Base-by-base conservation (phyloP, 30 jellyfish, hydroid and myxozoan genomes). In the Hydra vulgaris region DNA sequence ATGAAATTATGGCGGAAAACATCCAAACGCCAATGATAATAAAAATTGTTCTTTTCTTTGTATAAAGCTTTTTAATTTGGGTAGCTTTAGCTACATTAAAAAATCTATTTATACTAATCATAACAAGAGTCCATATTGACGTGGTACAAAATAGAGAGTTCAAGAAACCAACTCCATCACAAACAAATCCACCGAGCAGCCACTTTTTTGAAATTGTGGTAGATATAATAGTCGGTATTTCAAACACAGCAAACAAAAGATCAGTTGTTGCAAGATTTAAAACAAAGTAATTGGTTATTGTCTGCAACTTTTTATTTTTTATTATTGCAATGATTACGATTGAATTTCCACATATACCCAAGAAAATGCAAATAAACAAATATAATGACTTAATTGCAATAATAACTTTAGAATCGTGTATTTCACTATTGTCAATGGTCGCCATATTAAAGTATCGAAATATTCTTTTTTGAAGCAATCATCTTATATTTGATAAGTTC, bases 211-310 rank as follows among this genome's bases (percentile, higher is more conserved):
- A 93, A 15, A 92, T 78, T 8, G 99, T 68, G 26, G 99, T 92
- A 25, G 85, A 78, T 8, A 92, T 26, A 24, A 92, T 66, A 85
- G 84, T 26, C 15, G 96, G 96, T 95, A 92, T 84, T 16, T 90
- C 96, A 54, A 92, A 80, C 24, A 87, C 22, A 18, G 87, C 82
- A 26, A 86, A 92, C 0, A 92, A 86, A n/a, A 92, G 81, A 72
- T 92, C 99, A 7, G 99, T 95, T 18, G 84, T 77, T 20, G 99
- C 99, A 19, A 92, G 86, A 74, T 84, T 92, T 72, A 88, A 87
- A 17, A 92, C 99, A 73, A 88, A 83, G 72, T 92, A 92, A 81
- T 92, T 92, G 1, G 99, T 94, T 74, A 92, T 21, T 20, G 96
- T 87, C 71, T 84, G 89, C 3, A 92, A 85, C 53, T 89, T 82